Evolutionary conservation across 1,140 invertebrate genomes (phyloP), one percentile per base, ranked within the genome.

Genomic region (Leptoteleia sp.): DNA sequence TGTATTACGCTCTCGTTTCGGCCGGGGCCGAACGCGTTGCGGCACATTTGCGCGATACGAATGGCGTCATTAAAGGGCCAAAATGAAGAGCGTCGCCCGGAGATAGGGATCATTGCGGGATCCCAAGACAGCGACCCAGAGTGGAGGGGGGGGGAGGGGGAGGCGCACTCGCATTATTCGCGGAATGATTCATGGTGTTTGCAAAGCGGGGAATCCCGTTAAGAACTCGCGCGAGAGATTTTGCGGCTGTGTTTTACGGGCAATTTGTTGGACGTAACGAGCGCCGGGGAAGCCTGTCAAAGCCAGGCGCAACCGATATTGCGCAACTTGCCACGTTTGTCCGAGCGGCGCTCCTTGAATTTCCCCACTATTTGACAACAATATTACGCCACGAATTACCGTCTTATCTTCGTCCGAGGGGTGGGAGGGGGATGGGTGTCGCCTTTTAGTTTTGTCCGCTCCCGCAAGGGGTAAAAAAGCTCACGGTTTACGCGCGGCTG

Each of bases 231-330:
- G 55, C 57, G 35, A 37, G 65, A 70, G 73, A 55, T 70, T 70
- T 70, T 64, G 64, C 50, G 47, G 57, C 40, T 55, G 22, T 76
- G 48, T 76, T 76, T 76, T 76, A 76, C 55, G 73, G 64, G 57
- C 73, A 76, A 76, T 76, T 76, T 64, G 73, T 61, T 55, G 73
- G 35, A 31, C 48, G 57, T 70, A 64, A 76, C 73, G 73, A 75
- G 43, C 45, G 52, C 42, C 45, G 47, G 22, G 71, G 31, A 35
- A 47, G 25, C 12, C 62, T 64, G 72, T 68, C 72, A 68, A 76
- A 68, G 47, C 15, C 72, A 68, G 62, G 38, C 62, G 47, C 19
- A n/a, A 38, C 45, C 55, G 61, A 55, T 59, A 62, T 68, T 40
- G 48, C 45, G 33, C 57, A 62, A 64, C 43, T 52, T 50, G 61